Base-by-base conservation (phyloP, 2,113 vertebrate genomes). In the Psittacus erithacus region DNA sequence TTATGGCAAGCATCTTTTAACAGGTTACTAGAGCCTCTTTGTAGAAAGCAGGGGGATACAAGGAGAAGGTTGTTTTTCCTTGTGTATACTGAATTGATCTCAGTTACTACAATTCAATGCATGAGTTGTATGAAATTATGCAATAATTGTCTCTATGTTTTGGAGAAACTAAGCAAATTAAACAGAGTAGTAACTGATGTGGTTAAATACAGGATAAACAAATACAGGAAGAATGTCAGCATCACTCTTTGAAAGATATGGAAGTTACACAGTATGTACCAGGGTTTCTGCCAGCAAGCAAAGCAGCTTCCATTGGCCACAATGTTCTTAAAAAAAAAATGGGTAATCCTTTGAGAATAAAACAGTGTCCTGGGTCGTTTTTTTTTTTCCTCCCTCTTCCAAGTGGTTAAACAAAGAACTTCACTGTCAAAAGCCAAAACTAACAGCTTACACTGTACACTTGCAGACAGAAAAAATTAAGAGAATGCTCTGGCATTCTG, bases 351-450 rank as follows among this genome's bases (percentile, higher is more conserved):
- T 85, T 67, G 62, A 82, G 57, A 79, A 71, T 75, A 90, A 77
- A 81, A 74, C 6, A 46, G 17, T 9, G n/a, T 38, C 28, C 35
- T 55, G 29, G 5, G 3, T 0, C 10, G 38, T 10, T 24, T 24
- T 81, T 44, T 44, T 15, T 6, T 2, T 4, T 41, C 18, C 19
- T 47, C 41, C 17, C 44, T 71, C 43, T 80, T 82, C 62, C 11
- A 55, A 65, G 67, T 39, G 25, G 29, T 74, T 44, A 67, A 95
- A 96, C 69, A 81, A 95, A 96, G 33, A 74, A 79, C 31, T 92
- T 60, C 49, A 93, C 65, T 86, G 29, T 85, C 38, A 59, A 92
- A 64, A 79, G 39, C 13, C 11, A 49, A 10, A n/a, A 79, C 23
- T 82, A 90, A 63, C 17, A 63, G 10, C 46, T 90, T 52, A 33